Percentiles rank a stretch among this genome's conserved stretches.
Conservation (phyloP, 2,113 vertebrate species). For the Pterophyllum scalare region DNA sequence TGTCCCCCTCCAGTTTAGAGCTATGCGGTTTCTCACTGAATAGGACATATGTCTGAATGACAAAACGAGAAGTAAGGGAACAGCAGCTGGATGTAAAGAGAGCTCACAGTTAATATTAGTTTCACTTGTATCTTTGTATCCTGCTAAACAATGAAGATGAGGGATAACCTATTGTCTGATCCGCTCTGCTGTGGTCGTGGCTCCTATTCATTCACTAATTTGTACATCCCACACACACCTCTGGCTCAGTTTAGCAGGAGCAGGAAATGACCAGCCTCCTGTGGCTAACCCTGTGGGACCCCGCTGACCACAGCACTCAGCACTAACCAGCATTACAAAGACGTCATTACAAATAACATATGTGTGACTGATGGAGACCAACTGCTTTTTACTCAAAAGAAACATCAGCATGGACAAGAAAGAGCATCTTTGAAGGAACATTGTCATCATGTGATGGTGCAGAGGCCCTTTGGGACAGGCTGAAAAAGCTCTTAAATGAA, state of each 20-base stretch:
- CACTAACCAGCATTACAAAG: conserved; percentile 63
- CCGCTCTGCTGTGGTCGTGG: conserved; percentile 60
- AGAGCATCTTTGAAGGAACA: conserved; percentile 43
- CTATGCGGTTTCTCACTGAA: conserved; percentile 30
- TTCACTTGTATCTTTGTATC: conserved; percentile 58
- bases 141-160: conserved; percentile 53
- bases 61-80: conserved; percentile 16
- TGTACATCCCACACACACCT: conserved; percentile 63
- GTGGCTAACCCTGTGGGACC: conserved; percentile 68
- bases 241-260: conserved; percentile 56
- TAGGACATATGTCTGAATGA: conserved; percentile 19
- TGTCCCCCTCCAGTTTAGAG: conserved; percentile 16
- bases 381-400: conserved; percentile 55
- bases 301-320: conserved; percentile 73
- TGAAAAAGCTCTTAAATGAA: conserved; percentile 59
- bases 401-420: conserved; percentile 48
- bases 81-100: conserved; percentile 52
- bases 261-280: conserved; percentile 72
- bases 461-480: conserved; percentile 24
- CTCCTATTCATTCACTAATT: conserved; percentile 78
- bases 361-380: conserved; percentile 77
- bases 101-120: conserved; percentile 48
- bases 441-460: conserved; percentile 39
- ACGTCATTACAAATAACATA: conserved; percentile 69
- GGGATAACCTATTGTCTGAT: conserved; percentile 58